Conservation (phyloP, 1,140 invertebrate genomes). For the Drosophila parabipectinata region DNA sequence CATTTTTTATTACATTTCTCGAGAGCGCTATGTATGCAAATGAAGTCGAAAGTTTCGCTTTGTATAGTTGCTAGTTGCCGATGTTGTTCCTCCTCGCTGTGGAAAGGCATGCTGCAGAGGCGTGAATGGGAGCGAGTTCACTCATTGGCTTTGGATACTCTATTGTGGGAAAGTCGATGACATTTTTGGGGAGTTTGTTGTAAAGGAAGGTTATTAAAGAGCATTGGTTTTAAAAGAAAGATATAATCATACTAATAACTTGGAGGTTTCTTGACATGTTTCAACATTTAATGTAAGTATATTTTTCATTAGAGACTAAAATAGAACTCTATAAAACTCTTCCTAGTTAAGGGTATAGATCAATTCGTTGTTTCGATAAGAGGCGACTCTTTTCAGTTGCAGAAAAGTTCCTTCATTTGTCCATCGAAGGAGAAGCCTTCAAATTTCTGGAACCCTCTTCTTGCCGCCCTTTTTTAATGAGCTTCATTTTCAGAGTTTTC, state of each 20-base stretch:
- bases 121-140: conserved; percentile 17
- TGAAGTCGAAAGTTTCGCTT: conserved; percentile 81
- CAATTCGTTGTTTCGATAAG: conserved; percentile 3
- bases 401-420: conserved; percentile 40
- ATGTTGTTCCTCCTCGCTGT: conserved; percentile 21
- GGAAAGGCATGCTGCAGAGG: conserved; percentile 25
- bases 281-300: too few relatives aligned
- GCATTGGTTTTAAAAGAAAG: too few relatives aligned
- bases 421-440: conserved; percentile 26
- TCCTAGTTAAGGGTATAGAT: background rate
- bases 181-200: background rate
- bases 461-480: conserved; percentile 69
- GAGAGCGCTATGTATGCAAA: conserved; percentile 82
- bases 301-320: too few relatives aligned
- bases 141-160: conserved; percentile 36
- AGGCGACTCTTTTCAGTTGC: conserved; percentile 4
- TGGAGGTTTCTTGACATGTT: too few relatives aligned
- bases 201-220: too few relatives aligned
- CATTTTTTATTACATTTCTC: conserved; percentile 82
- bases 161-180: background rate
- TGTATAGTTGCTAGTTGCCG: conserved; percentile 69
- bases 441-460: conserved; percentile 48
- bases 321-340: too few relatives aligned
- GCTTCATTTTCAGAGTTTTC: conserved; percentile 48
- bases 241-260: too few relatives aligned